phyloP scores from a whole-genome alignment of 2,797 vertebrate species.

The Schizopygopsis malacanthus region DNA sequence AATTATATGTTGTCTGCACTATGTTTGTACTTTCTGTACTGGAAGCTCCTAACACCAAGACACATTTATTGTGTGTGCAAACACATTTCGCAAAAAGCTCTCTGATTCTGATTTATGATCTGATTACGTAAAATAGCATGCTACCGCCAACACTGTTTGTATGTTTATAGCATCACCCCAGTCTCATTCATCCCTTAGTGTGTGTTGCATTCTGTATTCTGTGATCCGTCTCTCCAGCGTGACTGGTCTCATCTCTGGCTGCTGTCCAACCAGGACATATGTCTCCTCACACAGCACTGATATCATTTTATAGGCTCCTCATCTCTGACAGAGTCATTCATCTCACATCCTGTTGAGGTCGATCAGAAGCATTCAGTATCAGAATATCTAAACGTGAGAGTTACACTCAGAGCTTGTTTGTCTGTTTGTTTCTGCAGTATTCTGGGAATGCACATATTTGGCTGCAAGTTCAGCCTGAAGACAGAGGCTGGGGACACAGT shows the following conservation, averaged over 20 bases:
- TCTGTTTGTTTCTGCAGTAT: conserved; percentile 78
- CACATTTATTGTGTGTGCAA: too few species aligned
- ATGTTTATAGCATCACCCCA: conserved; percentile 4
- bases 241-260: conserved; percentile 40
- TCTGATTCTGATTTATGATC: too few species aligned
- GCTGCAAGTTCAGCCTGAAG: conserved; percentile 96
- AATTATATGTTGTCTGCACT: too few species aligned
- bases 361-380: conserved; percentile 16
- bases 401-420: neutral
- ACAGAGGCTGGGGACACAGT: conserved; percentile 95
- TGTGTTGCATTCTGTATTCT: neutral
- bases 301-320: conserved; percentile 47
- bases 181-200: conserved; percentile 8
- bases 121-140: neutral
- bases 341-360: conserved; percentile 13
- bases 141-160: neutral
- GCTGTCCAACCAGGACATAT: conserved; percentile 38
- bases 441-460: conserved; percentile 97
- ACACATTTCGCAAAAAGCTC: too few species aligned
- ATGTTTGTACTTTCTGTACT: too few species aligned
- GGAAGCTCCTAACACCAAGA: too few species aligned
- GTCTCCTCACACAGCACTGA: conserved; percentile 29
- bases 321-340: conserved; percentile 40
- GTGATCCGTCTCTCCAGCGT: conserved; percentile 2
- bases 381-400: conserved; percentile 21